A percentile compares a stretch with the other conserved stretches of the same genome.
Evolutionary conservation across 2,113 vertebrate species (phyloP).

Genomic region (Coptodon rendalli): DNA sequence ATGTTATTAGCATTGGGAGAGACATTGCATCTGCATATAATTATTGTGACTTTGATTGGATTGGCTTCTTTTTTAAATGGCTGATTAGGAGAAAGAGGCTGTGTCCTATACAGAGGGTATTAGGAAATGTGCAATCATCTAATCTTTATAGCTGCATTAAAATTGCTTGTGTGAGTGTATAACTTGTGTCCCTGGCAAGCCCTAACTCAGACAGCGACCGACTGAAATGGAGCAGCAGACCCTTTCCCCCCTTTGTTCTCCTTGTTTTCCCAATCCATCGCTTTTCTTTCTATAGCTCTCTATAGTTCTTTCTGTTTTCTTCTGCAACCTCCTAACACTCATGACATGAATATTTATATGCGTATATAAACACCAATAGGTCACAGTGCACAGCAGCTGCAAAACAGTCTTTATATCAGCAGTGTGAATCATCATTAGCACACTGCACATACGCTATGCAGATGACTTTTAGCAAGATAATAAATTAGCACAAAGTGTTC

Average conservation of each 20-base stretch:
- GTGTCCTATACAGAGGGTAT: not conserved
- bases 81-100: not conserved
- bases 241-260: not conserved
- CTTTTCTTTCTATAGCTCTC: not conserved
- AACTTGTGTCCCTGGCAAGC: not conserved
- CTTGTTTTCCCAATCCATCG: not conserved
- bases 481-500: slow-evolving; percentile 28
- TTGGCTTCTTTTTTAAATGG: not conserved
- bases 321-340: not conserved
- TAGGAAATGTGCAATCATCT: not conserved
- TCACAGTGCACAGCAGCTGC: not conserved
- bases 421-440: not conserved
- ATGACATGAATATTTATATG: not conserved
- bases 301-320: not conserved
- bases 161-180: not conserved
- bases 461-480: slow-evolving; percentile 8
- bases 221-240: not conserved
- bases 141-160: not conserved
- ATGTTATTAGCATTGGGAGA: slow-evolving; percentile 11
- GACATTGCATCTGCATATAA: not conserved
- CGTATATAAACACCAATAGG: not conserved
- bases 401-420: not conserved
- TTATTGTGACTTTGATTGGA: not conserved
- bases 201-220: not conserved
- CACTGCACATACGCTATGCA: not conserved